Evolutionary conservation across 2,797 vertebrate species (phyloP), one percentile per base, ranked within the genome.

Genomic region (Odontamblyopus lacepedii): DNA sequence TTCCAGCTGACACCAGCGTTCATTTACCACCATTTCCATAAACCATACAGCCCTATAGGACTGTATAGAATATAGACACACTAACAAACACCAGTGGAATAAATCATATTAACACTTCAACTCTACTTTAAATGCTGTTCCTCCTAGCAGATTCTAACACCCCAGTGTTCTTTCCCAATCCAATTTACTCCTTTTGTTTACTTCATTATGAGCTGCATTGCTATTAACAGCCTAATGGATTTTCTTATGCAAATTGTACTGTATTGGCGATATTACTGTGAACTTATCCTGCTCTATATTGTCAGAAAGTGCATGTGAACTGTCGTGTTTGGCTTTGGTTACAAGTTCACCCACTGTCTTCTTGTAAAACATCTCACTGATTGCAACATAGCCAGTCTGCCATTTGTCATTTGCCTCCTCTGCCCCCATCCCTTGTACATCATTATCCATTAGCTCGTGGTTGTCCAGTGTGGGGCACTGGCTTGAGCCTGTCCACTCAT

Each of bases 401-500:
- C 75, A 67, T 80, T 86, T 82, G 78, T 83, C 79, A 79, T 87
- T 78, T 82, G 62, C 51, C 9, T 32, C 74, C 74, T 29, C 61
- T 32, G 1, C 77, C 0, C 44, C 23, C 35, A 81, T 74, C 78
- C 64, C 69, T 30, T 9, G 71, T 72, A 79, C 86, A 78, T 86
- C 86, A 78, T 74, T 66, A 78, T 83, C 71, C 74, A 79, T 85
- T 75, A 87, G 77, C 77, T 80, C 77, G 77, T 30, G 80, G 81
- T 73, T 63, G 78, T 79, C 73, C 69, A 29, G 18, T 79, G 77
- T 72, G 12, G 80, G 83, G 75, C 83, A 81, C 79, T 78, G 83
- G 83, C 85, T 79, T 83, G 87, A 83, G 62, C 62, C 56, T 35
- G 78, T 69, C 82, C 87, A 73, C 87, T 88, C 87, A 78, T 87